These are phyloP conservation scores for Ramazzottius varieornatus DNA, from an alignment of 2,888 invertebrate genomes.

Conservation along the genomic window DNA sequence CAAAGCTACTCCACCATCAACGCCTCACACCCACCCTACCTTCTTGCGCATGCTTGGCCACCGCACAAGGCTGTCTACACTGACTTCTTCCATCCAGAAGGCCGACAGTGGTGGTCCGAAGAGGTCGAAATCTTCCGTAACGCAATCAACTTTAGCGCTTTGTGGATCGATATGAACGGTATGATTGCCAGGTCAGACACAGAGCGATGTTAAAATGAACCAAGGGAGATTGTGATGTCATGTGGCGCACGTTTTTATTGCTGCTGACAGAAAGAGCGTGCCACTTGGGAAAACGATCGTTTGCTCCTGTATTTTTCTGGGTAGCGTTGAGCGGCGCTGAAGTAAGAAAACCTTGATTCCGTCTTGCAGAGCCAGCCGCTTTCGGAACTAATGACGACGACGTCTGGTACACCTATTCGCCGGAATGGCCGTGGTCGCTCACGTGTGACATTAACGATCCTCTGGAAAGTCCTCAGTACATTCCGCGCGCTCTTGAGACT, in stretches of 20 bases:
- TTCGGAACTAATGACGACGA: not conserved
- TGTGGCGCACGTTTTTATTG: too few relatives aligned
- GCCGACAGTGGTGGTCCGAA: conserved; percentile 12
- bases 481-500: not conserved
- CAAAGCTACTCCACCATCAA: not conserved
- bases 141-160: conserved; percentile 17
- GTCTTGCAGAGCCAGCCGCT: not conserved
- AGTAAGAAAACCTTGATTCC: not conserved
- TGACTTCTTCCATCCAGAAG: conserved; percentile 13
- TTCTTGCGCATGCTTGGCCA: conserved; percentile 11
- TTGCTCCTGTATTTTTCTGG: too few relatives aligned
- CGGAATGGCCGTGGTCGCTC: not conserved
- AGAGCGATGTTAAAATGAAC: too few relatives aligned
- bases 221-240: too few relatives aligned
- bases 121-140: conserved; percentile 12
- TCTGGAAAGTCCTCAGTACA: not conserved
- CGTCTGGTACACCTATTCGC: not conserved
- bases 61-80: conserved; percentile 13
- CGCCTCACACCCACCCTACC: not conserved
- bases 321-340: not conserved
- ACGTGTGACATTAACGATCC: not conserved
- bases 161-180: conserved; percentile 14
- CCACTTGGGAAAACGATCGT: too few relatives aligned
- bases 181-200: too few relatives aligned
- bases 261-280: too few relatives aligned